phyloP scores from a whole-genome alignment of 2,797 vertebrate species.

The Lagorchestes hirsutus region DNA sequence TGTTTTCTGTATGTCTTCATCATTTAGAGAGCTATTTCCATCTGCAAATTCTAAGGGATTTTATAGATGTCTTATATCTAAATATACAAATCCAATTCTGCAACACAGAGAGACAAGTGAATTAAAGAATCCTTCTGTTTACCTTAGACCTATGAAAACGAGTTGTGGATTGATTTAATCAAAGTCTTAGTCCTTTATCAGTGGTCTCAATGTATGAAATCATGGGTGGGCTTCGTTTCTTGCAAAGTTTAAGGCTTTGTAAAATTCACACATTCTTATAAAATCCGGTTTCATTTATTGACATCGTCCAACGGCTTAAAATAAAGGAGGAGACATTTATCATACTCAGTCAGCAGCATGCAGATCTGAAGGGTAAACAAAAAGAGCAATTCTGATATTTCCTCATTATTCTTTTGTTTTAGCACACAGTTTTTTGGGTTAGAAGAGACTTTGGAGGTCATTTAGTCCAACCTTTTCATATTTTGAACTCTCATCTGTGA shows the following conservation, averaged over 20 bases:
- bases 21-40: background rate
- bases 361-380: constrained; percentile 47
- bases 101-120: constrained; percentile 25
- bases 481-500: background rate
- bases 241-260: constrained; percentile 38
- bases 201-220: constrained; percentile 46
- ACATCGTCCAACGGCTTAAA: constrained; percentile 39
- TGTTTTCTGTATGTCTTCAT: constrained; percentile 36
- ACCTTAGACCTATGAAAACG: constrained; percentile 54
- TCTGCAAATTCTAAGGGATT: constrained; percentile 51
- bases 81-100: constrained; percentile 37
- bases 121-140: constrained; percentile 53
- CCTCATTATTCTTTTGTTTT: constrained; percentile 52
- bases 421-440: constrained; percentile 6
- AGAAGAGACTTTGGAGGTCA: background rate
- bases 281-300: constrained; percentile 57
- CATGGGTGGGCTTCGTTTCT: constrained; percentile 43
- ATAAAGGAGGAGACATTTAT: constrained; percentile 52
- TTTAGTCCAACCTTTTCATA: background rate
- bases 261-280: constrained; percentile 63
- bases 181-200: constrained; percentile 22
- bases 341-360: constrained; percentile 55
- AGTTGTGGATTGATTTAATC: constrained; percentile 55
- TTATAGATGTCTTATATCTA: constrained; percentile 31
- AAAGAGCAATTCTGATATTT: constrained; percentile 39